Evolutionary conservation across 2,888 invertebrate genomes (phyloP).

Genomic region (Slavum lentiscoides): DNA sequence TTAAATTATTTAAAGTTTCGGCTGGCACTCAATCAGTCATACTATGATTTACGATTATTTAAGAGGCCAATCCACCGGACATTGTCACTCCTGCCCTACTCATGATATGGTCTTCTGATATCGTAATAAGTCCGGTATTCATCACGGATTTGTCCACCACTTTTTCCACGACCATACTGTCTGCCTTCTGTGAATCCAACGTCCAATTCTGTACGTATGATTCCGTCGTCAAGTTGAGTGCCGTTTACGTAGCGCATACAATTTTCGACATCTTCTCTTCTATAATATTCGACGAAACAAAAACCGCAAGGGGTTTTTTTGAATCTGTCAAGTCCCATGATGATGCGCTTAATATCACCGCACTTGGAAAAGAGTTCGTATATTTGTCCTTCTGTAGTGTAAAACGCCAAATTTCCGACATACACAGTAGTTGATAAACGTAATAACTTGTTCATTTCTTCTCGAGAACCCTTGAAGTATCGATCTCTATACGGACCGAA

Average conservation of each 20-base stretch:
- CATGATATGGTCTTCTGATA: conserved; percentile 86
- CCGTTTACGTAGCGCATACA: conserved; percentile 93
- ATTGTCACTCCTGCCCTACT: too few species aligned
- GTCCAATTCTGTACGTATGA: conserved; percentile 98
- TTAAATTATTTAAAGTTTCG: too few species aligned
- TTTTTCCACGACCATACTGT: conserved; percentile 96
- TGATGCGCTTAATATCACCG: conserved; percentile 90
- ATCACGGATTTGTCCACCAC: conserved; percentile 97
- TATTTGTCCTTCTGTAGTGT: conserved; percentile 97
- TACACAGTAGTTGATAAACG: conserved; percentile 82
- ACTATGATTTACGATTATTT: too few species aligned
- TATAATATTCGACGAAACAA: conserved; percentile 90
- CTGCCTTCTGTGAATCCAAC: conserved; percentile 98
- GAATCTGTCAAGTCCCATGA: conserved; percentile 98
- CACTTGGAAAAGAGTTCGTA: conserved; percentile 94
- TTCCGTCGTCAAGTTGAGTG: conserved; percentile 92
- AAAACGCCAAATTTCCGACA: conserved; percentile 96
- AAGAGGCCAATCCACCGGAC: too few species aligned
- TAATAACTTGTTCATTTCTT: conserved; percentile 81
- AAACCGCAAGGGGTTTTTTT: conserved; percentile 99
- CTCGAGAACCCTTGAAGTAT: conserved; percentile 89
- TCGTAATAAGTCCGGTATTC: conserved; percentile 98
- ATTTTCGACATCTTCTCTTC: conserved; percentile 73
- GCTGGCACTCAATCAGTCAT: too few species aligned
- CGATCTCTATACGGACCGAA: conserved; percentile 94